phyloP scores from a whole-genome alignment of 2,888 invertebrate genomes.

The Macrosiphum euphorbiae region DNA sequence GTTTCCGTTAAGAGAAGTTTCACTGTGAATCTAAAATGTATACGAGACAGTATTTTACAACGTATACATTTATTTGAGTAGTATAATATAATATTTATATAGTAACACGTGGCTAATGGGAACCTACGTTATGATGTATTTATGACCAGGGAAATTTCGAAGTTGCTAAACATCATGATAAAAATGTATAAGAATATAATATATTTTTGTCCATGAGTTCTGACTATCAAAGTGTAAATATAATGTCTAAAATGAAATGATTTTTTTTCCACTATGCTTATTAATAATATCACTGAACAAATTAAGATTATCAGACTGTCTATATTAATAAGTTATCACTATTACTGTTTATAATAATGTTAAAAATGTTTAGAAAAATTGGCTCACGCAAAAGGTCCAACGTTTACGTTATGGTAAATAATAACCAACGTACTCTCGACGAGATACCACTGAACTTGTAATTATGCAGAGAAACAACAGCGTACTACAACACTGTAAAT shows the following conservation, averaged over 20 bases:
- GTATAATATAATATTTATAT: too few species aligned
- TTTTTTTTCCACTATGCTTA: not conserved
- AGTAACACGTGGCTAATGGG: too few species aligned
- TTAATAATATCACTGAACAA: not conserved
- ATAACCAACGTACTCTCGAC: not conserved
- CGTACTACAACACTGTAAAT: not conserved
- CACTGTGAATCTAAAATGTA: too few species aligned
- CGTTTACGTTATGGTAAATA: not conserved
- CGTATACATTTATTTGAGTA: too few species aligned
- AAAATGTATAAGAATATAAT: not conserved
- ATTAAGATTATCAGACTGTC: not conserved
- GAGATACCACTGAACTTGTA: constrained; percentile 30
- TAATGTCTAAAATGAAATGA: not conserved
- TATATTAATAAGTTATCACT: not conserved
- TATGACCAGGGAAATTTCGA: too few species aligned
- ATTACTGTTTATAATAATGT: not conserved
- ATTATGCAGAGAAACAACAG: not conserved
- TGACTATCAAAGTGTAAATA: not conserved
- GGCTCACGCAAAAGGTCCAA: not conserved
- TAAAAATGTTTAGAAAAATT: not conserved
- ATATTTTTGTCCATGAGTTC: not conserved
- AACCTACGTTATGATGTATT: too few species aligned
- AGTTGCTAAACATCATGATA: not conserved
- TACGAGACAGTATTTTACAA: too few species aligned
- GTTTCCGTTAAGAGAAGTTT: too few species aligned